Evolutionary conservation across 2,113 vertebrate species (phyloP).

Genomic region (Xyliphius kryptos): DNA sequence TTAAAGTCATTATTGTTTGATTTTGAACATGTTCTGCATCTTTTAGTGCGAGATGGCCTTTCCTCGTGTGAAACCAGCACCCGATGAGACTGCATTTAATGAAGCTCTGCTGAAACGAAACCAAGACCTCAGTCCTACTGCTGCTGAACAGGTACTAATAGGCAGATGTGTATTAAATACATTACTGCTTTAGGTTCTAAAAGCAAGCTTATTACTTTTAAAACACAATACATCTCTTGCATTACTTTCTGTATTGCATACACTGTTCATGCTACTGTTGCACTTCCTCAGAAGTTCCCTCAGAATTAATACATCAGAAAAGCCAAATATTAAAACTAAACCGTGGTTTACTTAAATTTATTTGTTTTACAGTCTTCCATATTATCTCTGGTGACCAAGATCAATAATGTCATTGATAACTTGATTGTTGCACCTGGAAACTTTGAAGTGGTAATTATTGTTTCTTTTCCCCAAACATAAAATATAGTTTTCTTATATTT

Average conservation of each 20-base stretch:
- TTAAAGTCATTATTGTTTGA: no score
- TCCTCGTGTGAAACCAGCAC: slow-evolving; percentile 84
- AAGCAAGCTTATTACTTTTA: no score
- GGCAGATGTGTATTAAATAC: background rate
- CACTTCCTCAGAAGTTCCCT: no score
- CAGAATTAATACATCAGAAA: no score
- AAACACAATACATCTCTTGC: no score
- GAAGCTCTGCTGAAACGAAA: slow-evolving; percentile 92
- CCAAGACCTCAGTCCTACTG: slow-evolving; percentile 87
- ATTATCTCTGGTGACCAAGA: slow-evolving; percentile 94
- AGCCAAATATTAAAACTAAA: no score
- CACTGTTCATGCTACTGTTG: no score
- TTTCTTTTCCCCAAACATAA: background rate
- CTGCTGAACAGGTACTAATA: slow-evolving; percentile 79
- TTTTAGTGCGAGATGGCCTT: slow-evolving; percentile 95
- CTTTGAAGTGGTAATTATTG: slow-evolving; percentile 91
- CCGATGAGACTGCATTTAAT: slow-evolving; percentile 82
- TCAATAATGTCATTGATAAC: slow-evolving; percentile 97
- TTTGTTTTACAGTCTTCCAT: slow-evolving; percentile 78
- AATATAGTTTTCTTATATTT: background rate
- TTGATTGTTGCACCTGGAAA: slow-evolving; percentile 91
- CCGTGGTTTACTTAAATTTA: background rate
- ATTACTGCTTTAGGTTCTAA: no score
- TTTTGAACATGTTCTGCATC: background rate
- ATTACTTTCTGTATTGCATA: no score